Evolutionary conservation across 2,113 vertebrate genomes (phyloP).

Genomic region (Siphamia tubifer): DNA sequence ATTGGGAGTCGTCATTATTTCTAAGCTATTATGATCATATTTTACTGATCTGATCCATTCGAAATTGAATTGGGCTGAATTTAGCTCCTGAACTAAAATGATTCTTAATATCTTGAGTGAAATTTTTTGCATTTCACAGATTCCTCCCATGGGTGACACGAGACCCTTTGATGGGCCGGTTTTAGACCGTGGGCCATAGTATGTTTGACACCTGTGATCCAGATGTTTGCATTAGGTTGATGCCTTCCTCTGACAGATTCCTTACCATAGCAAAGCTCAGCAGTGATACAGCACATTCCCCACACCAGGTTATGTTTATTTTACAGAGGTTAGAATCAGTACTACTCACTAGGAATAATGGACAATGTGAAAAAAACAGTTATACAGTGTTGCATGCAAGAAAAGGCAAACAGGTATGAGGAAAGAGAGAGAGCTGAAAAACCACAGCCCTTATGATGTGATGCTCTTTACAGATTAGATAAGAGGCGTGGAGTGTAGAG

Average conservation of each 20-base stretch:
- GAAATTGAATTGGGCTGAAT: too few relatives aligned
- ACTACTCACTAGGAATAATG: background rate
- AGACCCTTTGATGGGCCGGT: too few relatives aligned
- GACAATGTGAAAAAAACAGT: background rate
- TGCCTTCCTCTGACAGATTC: constrained; percentile 24
- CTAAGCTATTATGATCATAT: too few relatives aligned
- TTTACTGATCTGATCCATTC: too few relatives aligned
- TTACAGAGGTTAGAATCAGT: background rate
- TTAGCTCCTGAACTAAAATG: too few relatives aligned
- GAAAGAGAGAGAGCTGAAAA: background rate
- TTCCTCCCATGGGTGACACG: too few relatives aligned
- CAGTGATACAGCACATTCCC: constrained; percentile 1
- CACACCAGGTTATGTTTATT: background rate
- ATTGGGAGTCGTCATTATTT: too few relatives aligned
- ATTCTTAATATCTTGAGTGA: too few relatives aligned
- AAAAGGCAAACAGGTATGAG: background rate
- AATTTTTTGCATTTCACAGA: too few relatives aligned
- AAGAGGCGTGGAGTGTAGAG: background rate
- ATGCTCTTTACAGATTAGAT: constrained; percentile 6
- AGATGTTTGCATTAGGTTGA: background rate
- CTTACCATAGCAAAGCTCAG: background rate
- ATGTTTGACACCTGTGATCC: too few relatives aligned
- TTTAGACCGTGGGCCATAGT: too few relatives aligned
- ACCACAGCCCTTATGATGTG: background rate
- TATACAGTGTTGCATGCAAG: constrained; percentile 28